Conservation (phyloP, 1,140 invertebrate species). For the Chrysomallon squamiferum region DNA sequence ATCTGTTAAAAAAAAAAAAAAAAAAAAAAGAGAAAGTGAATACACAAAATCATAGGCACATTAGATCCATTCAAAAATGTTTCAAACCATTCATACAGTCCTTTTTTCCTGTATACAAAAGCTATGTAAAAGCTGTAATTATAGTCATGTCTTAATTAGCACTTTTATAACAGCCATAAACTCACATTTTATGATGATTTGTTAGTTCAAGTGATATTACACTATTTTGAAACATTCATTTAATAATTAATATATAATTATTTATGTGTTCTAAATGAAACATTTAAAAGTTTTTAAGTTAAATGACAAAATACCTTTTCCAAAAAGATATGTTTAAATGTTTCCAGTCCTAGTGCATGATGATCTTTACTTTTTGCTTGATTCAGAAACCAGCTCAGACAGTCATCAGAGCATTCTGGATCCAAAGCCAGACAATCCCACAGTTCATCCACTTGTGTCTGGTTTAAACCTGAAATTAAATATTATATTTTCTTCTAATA, state of each 20-base stretch:
- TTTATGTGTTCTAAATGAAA: no score
- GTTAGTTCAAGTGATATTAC: no score
- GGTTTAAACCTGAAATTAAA: constrained; percentile 72
- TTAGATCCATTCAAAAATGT: no score
- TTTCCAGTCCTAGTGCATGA: constrained; percentile 85
- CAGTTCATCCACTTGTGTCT: constrained; percentile 87
- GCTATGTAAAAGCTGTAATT: background rate
- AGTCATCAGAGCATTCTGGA: constrained; percentile 82
- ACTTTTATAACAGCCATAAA: no score
- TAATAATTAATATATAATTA: no score
- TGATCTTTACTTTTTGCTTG: constrained; percentile 83
- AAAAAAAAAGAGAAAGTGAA: background rate
- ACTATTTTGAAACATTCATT: no score
- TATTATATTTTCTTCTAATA: no score
- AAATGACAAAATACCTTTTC: constrained; percentile 71
- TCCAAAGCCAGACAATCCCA: constrained; percentile 90
- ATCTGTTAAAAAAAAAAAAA: constrained; percentile 64
- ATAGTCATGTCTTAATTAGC: no score
- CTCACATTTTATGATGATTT: no score
- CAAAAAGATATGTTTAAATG: constrained; percentile 85
- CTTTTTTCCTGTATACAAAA: background rate
- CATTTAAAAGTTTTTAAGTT: no score
- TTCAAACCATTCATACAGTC: background rate
- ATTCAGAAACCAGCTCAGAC: constrained; percentile 89
- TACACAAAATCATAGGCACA: no score